Conservation (phyloP, 2,113 vertebrate genomes). For the Dolichotis patagonum region DNA sequence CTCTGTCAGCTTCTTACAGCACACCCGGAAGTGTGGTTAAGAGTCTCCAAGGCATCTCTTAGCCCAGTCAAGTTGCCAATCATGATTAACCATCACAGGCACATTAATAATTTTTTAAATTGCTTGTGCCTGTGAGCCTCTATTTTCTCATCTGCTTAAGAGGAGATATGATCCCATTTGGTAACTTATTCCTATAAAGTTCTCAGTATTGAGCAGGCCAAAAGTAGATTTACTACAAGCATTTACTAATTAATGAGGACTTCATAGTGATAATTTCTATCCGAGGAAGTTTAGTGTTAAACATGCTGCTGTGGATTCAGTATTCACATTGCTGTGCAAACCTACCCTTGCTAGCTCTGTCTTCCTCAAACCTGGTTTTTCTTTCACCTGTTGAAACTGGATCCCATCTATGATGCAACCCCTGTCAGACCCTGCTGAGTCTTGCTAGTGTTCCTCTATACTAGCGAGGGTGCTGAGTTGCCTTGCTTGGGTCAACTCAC, state of each 20-base stretch:
- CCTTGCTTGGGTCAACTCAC: neutral
- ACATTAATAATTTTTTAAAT: neutral
- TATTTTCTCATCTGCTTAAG: neutral
- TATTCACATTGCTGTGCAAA: neutral
- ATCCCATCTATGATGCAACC: neutral
- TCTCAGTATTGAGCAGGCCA: neutral
- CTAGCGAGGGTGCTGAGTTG: neutral
- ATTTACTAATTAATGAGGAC: neutral
- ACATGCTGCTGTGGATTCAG: neutral
- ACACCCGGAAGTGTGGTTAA: neutral
- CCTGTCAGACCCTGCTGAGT: neutral
- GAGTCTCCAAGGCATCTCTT: neutral
- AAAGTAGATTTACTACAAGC: neutral
- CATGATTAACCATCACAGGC: too few relatives aligned
- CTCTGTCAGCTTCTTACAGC: neutral
- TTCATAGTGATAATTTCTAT: neutral
- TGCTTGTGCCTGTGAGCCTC: neutral
- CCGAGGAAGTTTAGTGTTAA: neutral
- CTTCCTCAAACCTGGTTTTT: slow-evolving; percentile 10
- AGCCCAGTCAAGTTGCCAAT: neutral
- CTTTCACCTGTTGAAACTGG: neutral
- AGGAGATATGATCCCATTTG: neutral
- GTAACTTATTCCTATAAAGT: neutral
- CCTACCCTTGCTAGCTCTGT: neutral
- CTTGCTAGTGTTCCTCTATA: neutral